A percentile compares a stretch with the other conserved stretches of the same genome.
Conservation (phyloP, 2,113 vertebrate species). For the Bettongia penicillata region DNA sequence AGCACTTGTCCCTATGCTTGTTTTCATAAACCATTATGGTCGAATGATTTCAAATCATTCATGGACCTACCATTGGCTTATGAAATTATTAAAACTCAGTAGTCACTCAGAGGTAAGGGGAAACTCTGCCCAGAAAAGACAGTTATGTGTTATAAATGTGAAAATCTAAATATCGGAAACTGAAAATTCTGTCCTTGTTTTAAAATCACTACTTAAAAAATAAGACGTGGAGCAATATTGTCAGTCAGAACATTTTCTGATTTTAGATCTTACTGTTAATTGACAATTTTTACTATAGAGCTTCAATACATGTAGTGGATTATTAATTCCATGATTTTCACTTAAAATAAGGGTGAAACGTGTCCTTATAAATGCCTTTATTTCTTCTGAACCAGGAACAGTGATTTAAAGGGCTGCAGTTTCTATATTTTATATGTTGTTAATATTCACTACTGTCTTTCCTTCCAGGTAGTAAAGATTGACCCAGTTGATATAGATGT, state of each 20-base stretch:
- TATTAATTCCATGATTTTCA: background rate
- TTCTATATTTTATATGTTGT: background rate
- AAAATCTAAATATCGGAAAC: constrained; percentile 49
- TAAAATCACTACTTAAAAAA: constrained; percentile 53
- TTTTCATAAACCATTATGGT: constrained; percentile 66
- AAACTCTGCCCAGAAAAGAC: constrained; percentile 56
- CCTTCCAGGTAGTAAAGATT: background rate
- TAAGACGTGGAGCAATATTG: constrained; percentile 7
- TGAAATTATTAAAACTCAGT: constrained; percentile 64
- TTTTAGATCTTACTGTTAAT: background rate
- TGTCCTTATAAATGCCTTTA: constrained; percentile 46
- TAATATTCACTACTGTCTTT: background rate
- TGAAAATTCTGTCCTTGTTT: constrained; percentile 40
- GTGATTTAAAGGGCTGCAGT: constrained; percentile 47
- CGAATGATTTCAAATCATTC: constrained; percentile 52
- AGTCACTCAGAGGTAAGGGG: constrained; percentile 59
- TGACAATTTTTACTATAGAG: background rate
- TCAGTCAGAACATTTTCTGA: constrained; percentile 41
- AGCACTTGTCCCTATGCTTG: constrained; percentile 73
- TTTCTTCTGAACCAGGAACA: constrained; percentile 40
- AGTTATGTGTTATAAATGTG: constrained; percentile 7
- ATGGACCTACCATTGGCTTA: constrained; percentile 58
- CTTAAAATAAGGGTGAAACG: constrained; percentile 41
- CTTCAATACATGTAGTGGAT: constrained; percentile 48
- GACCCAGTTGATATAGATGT: background rate